These are phyloP conservation scores for Montipora capricornis DNA, from an alignment of 64 coral and sea anemone species.

Conservation along the genomic window DNA sequence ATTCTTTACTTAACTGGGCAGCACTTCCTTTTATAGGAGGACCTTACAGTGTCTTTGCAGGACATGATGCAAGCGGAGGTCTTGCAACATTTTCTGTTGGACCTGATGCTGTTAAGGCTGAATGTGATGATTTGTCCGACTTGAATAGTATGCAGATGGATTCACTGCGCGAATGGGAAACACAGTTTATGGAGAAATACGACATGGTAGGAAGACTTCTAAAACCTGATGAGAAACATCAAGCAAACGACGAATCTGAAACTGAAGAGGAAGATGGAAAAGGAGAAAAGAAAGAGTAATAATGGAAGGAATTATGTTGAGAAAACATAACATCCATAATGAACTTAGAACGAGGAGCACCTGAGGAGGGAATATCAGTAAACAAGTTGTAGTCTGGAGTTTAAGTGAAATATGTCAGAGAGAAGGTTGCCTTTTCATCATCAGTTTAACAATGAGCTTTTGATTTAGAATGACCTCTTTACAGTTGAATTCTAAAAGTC, in stretches of 20 bases:
- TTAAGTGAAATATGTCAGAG: too few species aligned
- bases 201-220: constrained; percentile 90
- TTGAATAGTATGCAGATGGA: constrained; percentile 98
- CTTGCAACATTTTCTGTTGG: constrained; percentile 94
- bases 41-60: constrained; percentile 95
- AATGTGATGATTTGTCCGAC: constrained; percentile 96
- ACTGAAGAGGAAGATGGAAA: constrained; percentile 95
- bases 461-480: too few species aligned
- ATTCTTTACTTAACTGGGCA: neutral
- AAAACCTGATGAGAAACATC: constrained; percentile 92
- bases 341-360: neutral
- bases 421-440: too few species aligned
- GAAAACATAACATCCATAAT: constrained; percentile 14
- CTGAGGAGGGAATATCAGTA: neutral
- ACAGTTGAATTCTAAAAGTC: too few species aligned
- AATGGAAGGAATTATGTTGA: constrained; percentile 19
- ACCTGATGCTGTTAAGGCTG: constrained; percentile 89
- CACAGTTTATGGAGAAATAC: constrained; percentile 97
- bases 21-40: constrained; percentile 75
- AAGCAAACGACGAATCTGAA: constrained; percentile 97
- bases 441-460: too few species aligned
- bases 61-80: constrained; percentile 98
- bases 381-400: too few species aligned
- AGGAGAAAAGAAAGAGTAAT: constrained; percentile 65
- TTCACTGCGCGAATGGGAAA: constrained; percentile 92